Conservation (phyloP, 2,888 invertebrate genomes). For the Barypeithes pellucidus region DNA sequence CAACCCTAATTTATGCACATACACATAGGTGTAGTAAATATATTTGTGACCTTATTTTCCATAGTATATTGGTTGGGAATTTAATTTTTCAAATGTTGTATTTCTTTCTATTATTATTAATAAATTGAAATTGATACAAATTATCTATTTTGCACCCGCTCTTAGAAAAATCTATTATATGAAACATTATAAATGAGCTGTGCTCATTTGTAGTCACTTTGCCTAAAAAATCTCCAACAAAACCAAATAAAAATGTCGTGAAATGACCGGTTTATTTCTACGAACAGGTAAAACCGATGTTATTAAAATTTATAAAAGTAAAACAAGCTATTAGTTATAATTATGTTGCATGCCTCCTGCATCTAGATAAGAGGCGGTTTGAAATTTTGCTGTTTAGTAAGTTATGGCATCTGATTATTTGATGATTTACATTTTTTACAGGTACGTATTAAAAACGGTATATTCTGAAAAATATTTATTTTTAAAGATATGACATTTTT, state of each 20-base stretch:
- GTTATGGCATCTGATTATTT: constrained; percentile 69
- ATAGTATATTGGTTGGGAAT: too few species aligned
- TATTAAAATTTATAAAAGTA: constrained; percentile 63
- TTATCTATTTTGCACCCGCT: too few species aligned
- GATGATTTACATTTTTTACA: constrained; percentile 66
- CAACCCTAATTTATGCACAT: too few species aligned
- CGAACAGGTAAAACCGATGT: constrained; percentile 58
- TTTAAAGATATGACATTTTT: neutral
- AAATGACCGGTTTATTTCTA: constrained; percentile 36
- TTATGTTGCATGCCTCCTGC: constrained; percentile 67
- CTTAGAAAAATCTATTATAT: too few species aligned
- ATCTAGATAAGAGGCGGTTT: constrained; percentile 66
- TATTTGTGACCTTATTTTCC: too few species aligned
- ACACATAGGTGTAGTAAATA: too few species aligned
- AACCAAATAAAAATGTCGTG: constrained; percentile 33
- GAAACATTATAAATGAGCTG: too few species aligned
- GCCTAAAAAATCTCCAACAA: too few species aligned
- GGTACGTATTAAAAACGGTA: constrained; percentile 17
- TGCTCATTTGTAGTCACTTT: too few species aligned
- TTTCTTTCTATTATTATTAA: too few species aligned
- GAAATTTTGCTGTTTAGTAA: constrained; percentile 69
- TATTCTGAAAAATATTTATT: neutral
- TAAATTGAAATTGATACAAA: too few species aligned
- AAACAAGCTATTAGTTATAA: constrained; percentile 70
- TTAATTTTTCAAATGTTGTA: too few species aligned